Conservation (phyloP, 1,140 invertebrate species). For the Formica selysi region DNA sequence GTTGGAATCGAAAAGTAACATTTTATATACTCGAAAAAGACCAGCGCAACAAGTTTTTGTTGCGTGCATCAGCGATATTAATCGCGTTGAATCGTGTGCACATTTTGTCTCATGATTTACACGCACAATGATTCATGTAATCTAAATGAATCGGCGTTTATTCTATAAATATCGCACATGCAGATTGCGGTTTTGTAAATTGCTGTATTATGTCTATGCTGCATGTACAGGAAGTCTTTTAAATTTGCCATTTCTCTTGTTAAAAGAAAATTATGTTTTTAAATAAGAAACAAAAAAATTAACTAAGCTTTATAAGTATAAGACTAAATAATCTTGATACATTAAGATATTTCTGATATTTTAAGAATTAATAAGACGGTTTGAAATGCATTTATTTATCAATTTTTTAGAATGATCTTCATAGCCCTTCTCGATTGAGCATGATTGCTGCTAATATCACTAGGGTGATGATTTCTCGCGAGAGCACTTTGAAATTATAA, state of each 20-base stretch:
- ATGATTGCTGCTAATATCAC: conserved; percentile 33
- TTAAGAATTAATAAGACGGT: conserved; percentile 8
- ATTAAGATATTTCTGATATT: not conserved
- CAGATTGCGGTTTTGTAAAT: not conserved
- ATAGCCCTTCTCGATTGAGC: conserved; percentile 56
- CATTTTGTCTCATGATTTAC: conserved; percentile 6
- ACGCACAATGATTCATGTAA: conserved; percentile 18
- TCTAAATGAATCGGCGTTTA: conserved; percentile 30
- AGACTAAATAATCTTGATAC: not conserved
- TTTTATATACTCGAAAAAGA: not conserved
- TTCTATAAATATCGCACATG: conserved; percentile 10
- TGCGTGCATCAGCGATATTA: conserved; percentile 23
- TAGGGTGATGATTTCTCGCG: conserved; percentile 42
- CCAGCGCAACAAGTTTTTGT: not conserved
- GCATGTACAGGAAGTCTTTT: not conserved
- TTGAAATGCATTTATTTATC: conserved; percentile 33
- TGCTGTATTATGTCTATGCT: not conserved
- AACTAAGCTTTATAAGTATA: not conserved
- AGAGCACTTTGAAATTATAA: conserved; percentile 67
- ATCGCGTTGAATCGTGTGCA: conserved; percentile 9
- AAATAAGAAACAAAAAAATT: not conserved
- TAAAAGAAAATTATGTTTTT: not conserved
- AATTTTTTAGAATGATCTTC: conserved; percentile 63
- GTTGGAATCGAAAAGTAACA: not conserved
- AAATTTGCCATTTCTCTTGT: not conserved